Percentiles rank a stretch among this genome's conserved stretches.
phyloP scores from a whole-genome alignment of 1,140 invertebrate genomes.

The Drosophila truncata region DNA sequence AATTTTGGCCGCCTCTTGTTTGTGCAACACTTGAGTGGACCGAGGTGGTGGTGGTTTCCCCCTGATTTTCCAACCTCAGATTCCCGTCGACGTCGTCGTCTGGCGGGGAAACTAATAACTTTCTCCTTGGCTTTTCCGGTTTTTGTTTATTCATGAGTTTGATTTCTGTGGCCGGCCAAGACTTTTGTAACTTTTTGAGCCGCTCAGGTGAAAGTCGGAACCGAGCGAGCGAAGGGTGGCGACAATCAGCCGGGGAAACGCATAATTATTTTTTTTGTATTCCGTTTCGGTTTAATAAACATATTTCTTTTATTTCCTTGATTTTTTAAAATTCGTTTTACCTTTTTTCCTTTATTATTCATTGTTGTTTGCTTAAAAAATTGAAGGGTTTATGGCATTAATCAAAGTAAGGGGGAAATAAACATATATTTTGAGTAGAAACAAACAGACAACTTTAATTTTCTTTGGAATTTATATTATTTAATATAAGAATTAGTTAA shows the following conservation, averaged over 20 bases:
- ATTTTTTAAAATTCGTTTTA: neutral
- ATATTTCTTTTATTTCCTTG: neutral
- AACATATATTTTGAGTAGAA: neutral
- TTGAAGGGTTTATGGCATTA: neutral
- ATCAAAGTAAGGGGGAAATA: neutral
- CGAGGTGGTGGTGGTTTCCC: neutral
- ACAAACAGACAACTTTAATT: neutral
- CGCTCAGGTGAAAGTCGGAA: constrained; percentile 52
- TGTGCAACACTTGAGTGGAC: constrained; percentile 71
- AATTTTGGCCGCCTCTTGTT: constrained; percentile 72
- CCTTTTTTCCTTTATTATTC: constrained; percentile 1
- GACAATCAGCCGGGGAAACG: constrained; percentile 20
- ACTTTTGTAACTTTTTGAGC: constrained; percentile 72
- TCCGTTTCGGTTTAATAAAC: constrained; percentile 25
- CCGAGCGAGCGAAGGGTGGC: neutral
- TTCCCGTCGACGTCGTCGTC: neutral
- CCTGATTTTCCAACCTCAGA: constrained; percentile 4
- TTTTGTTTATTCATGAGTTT: constrained; percentile 77
- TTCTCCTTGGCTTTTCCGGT: constrained; percentile 66
- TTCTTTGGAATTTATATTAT: neutral
- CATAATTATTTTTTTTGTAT: constrained; percentile 65
- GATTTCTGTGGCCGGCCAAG: constrained; percentile 59
- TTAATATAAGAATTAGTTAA: neutral
- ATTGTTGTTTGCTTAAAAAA: constrained; percentile 5
- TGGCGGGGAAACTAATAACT: constrained; percentile 68